Evolutionary conservation across 2,113 vertebrate species (phyloP), one percentile per base, ranked within the genome.

Genomic region (Seriola aureovittata): DNA sequence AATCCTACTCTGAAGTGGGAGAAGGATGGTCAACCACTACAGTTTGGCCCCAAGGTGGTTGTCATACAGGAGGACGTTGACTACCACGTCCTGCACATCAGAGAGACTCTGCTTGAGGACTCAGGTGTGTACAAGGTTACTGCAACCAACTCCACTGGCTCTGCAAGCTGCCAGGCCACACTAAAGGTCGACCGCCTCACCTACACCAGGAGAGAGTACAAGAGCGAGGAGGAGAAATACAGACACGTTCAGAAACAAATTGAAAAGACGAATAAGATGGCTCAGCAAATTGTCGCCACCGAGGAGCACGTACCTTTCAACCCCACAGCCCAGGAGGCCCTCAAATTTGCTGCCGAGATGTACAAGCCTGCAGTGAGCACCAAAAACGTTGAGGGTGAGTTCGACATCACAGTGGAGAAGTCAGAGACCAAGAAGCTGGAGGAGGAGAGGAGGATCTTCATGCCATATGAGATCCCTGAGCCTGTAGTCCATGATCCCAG

Each of bases 311-410:
- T 97, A 84, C 90, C 96, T 29, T 84, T 99, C n/a, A 99, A 97
- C 71, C 95, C 96, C 57, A 97, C 96, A 0, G 98, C 98, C 40
- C 97, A 99, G 75, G 97, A 99, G 68, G 98, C 98, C 65, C 94
- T 99, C 50, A 97, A 97, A 88, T 97, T 98, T 91, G 98, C 98
- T 85, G 96, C 97, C 78, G 95, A 97, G 65, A 90, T 98, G 70
- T 99, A 99, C 84, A 99, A 98, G 84, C 98, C 98, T 80, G 98
- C 98, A 3, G 96, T 99, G 42, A 99, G 97, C 93, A 97, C 98
- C 9, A 99, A 99, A 91, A 97, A 97, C 0, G 93, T 99, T 4
- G 97, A 98, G 91, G 98, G 98, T 9, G 98, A 99, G 93, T 99
- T 96, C 85, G 96, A 97, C 86, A 97, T 99, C 75, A 91, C 84